These are phyloP conservation scores for Cerceris ruficornis DNA, from an alignment of 2,888 invertebrate species.

Conservation along the genomic window DNA sequence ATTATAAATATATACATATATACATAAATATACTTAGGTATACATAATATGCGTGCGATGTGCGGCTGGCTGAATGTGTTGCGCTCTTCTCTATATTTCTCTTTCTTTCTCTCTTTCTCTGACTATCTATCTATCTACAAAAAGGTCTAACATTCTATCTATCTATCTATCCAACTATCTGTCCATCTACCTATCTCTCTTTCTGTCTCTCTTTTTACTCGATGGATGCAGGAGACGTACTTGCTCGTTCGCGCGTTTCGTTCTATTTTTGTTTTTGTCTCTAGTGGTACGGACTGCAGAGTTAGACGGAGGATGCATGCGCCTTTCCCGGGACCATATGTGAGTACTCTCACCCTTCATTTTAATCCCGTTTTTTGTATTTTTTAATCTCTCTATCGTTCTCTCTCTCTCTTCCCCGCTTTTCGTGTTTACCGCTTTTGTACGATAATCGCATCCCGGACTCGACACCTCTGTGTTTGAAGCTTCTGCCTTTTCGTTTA, in stretches of 20 bases:
- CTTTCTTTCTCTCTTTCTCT: conserved; percentile 43
- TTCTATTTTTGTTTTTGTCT: conserved; percentile 80
- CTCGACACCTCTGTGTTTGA: background rate
- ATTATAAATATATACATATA: conserved; percentile 32
- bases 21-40: conserved; percentile 31
- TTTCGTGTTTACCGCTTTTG: conserved; percentile 31
- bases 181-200: background rate
- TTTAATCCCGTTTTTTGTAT: conserved; percentile 55
- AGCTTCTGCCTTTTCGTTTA: background rate
- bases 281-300: conserved; percentile 82
- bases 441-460: conserved; percentile 11
- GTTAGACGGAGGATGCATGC: conserved; percentile 82
- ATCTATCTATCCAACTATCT: conserved; percentile 19
- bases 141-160: conserved; percentile 33
- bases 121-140: background rate
- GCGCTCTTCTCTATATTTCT: conserved; percentile 61
- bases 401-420: conserved; percentile 22
- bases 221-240: conserved; percentile 56
- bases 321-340: conserved; percentile 82
- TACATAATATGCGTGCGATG: conserved; percentile 66
- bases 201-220: conserved; percentile 53
- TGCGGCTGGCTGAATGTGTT: conserved; percentile 75
- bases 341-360: conserved; percentile 79
- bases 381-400: conserved; percentile 24
- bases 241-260: conserved; percentile 73